These are phyloP conservation scores for Macropodus opercularis DNA, from an alignment of 2,797 vertebrate genomes.

Conservation along the genomic window DNA sequence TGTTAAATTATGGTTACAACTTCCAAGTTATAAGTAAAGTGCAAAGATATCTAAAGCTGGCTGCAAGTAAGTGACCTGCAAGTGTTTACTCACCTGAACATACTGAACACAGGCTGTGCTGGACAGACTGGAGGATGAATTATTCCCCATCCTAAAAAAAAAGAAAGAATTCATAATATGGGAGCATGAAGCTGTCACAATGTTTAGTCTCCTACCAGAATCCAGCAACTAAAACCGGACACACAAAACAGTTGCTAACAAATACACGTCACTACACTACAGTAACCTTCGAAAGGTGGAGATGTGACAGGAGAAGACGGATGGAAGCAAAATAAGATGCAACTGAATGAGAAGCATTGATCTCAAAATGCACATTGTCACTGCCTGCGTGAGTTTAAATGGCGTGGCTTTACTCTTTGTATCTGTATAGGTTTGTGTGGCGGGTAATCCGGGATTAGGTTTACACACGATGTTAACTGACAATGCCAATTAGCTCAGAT, in stretches of 20 bases:
- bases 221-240: neutral
- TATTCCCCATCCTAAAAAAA: conserved; percentile 84
- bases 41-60: too few species aligned
- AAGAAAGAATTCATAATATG: conserved; percentile 12
- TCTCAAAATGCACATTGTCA: conserved; percentile 12
- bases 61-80: neutral
- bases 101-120: conserved; percentile 67
- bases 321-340: conserved; percentile 11
- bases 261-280: neutral
- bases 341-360: conserved; percentile 20
- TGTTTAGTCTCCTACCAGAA: neutral
- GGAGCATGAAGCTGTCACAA: neutral
- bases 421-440: conserved; percentile 3
- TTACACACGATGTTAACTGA: conserved; percentile 9
- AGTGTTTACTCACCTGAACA: conserved; percentile 70
- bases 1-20: too few species aligned
- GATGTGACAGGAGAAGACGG: conserved; percentile 20
- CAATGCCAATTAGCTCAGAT: neutral
- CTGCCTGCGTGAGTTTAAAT: too few species aligned
- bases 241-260: neutral
- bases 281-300: conserved; percentile 56
- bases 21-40: too few species aligned
- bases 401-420: neutral
- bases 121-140: conserved; percentile 66
- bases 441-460: conserved; percentile 68